Percentiles rank a stretch among this genome's conserved stretches.
These are phyloP conservation scores for Zosterops pallidus DNA, from an alignment of 2,113 vertebrate genomes.

Conservation along the genomic window DNA sequence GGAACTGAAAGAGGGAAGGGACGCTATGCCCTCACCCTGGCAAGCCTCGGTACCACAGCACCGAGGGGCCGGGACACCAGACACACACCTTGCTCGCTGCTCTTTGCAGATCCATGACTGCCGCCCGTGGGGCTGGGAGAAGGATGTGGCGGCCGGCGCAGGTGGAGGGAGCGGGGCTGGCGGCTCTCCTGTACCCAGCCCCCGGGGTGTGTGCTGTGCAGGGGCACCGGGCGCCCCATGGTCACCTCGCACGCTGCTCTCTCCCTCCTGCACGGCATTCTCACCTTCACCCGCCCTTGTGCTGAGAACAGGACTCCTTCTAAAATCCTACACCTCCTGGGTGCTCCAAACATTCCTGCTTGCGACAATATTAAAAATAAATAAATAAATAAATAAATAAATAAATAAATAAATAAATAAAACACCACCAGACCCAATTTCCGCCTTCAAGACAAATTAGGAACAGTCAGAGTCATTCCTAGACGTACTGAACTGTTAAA, in stretches of 20 bases:
- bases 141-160: not conserved
- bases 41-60: not conserved
- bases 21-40: accelerated
- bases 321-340: not conserved
- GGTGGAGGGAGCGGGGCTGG: accelerated
- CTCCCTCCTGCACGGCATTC: not conserved
- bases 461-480: not conserved
- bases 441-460: not conserved
- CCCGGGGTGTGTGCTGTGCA: accelerated
- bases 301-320: not conserved
- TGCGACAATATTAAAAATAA: accelerated
- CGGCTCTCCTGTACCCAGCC: too few relatives aligned
- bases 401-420: accelerated
- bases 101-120: not conserved
- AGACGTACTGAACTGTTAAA: not conserved
- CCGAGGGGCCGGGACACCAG: not conserved
- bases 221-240: accelerated
- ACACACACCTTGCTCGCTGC: accelerated
- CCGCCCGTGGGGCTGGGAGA: not conserved
- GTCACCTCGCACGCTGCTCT: not conserved
- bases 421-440: not conserved
- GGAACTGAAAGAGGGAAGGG: not conserved
- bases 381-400: too few relatives aligned
- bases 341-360: not conserved
- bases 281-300: accelerated